Percentiles rank a stretch among this genome's conserved stretches.
Conservation (phyloP, 1,140 invertebrate genomes). For the Anthonomus grandis region DNA sequence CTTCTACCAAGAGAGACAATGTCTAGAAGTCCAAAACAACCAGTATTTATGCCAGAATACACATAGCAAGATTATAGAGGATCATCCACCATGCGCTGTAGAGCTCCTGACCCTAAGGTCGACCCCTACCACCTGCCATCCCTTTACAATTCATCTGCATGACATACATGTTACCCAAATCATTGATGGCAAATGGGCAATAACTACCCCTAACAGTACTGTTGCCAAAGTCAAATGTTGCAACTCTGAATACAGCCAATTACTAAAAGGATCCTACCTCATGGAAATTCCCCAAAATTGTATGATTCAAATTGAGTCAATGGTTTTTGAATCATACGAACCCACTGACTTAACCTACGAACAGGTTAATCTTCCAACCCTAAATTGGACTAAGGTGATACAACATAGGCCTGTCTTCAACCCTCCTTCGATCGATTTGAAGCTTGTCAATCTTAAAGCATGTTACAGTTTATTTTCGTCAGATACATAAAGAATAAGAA, state of each 20-base stretch:
- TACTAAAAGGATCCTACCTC: slow-evolving; percentile 11
- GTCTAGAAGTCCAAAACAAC: background rate
- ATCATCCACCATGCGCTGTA: slow-evolving; percentile 12
- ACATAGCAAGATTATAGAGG: background rate
- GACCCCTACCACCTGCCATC: slow-evolving; percentile 14
- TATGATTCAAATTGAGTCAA: slow-evolving; percentile 8
- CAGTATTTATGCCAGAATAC: slow-evolving; percentile 4
- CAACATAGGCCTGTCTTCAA: background rate
- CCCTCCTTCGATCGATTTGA: slow-evolving; percentile 6
- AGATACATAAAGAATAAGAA: no score
- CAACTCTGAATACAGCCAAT: background rate
- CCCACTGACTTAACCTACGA: slow-evolving; percentile 1
- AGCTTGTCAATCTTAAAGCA: slow-evolving; percentile 2
- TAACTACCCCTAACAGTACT: background rate
- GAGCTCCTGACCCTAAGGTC: slow-evolving; percentile 1
- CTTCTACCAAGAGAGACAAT: slow-evolving; percentile 3
- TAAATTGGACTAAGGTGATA: background rate
- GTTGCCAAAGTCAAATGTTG: background rate
- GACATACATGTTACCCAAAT: slow-evolving; percentile 8
- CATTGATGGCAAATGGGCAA: slow-evolving; percentile 11
- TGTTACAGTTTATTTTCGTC: no score
- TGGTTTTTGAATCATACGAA: slow-evolving; percentile 1
- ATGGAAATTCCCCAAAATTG: slow-evolving; percentile 7
- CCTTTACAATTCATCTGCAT: slow-evolving; percentile 6
- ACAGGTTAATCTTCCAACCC: slow-evolving; percentile 1